Conservation (phyloP, 2,888 invertebrate species). For the Cordilura impudica region DNA sequence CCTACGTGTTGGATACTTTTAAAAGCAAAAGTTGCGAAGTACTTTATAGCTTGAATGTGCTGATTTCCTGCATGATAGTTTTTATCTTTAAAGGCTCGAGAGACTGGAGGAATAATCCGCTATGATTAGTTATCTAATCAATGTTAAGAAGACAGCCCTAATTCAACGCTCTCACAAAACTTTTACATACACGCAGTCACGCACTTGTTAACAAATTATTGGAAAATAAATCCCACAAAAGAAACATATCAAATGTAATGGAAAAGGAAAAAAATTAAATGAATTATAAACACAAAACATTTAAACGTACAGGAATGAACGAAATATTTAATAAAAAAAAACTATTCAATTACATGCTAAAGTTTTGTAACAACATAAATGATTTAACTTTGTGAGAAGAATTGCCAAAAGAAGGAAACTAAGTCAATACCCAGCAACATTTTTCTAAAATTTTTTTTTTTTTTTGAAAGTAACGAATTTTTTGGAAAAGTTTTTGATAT, state of each 20-base stretch:
- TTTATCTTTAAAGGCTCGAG: constrained; percentile 31
- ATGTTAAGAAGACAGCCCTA: neutral
- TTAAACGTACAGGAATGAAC: constrained; percentile 12
- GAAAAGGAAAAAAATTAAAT: neutral
- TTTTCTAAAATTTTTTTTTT: too few species aligned
- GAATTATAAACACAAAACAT: neutral
- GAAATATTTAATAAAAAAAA: constrained; percentile 42
- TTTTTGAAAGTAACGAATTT: too few species aligned
- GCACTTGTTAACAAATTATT: constrained; percentile 33
- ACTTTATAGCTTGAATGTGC: constrained; percentile 31
- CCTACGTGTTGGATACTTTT: constrained; percentile 29
- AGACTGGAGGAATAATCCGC: constrained; percentile 40
- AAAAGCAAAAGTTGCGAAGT: constrained; percentile 39
- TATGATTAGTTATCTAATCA: constrained; percentile 39
- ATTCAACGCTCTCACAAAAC: neutral
- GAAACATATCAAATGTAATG: neutral
- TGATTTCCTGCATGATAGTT: constrained; percentile 44
- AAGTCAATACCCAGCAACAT: too few species aligned
- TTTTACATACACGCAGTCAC: neutral
- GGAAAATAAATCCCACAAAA: neutral
- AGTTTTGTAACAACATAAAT: constrained; percentile 24
- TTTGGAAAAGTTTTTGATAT: too few species aligned
- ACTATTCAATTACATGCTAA: constrained; percentile 46
- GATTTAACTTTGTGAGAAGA: too few species aligned
- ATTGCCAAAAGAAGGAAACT: too few species aligned